Evolutionary conservation across 2,797 vertebrate genomes (phyloP), one percentile per base, ranked within the genome.

Genomic region (Phalloptychus januarius): DNA sequence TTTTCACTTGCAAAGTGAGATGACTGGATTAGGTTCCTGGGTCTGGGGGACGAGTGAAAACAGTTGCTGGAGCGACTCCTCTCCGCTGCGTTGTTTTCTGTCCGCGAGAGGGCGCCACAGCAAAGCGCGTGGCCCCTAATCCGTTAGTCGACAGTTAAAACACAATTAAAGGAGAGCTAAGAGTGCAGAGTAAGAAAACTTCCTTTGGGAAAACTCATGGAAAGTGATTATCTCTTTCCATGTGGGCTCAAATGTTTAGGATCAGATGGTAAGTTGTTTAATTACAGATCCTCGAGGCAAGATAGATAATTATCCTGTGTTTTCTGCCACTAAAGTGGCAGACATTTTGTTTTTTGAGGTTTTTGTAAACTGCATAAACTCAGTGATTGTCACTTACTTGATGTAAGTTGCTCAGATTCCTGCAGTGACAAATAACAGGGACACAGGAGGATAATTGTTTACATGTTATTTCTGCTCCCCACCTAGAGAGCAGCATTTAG

Each of bases 101-200:
- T 87, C 90, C 88, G 83, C 89, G 91, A 86, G 91, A 97, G 97
- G 97, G 97, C 72, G 95, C 95, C 75, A 96, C 95, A 89, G 95
- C 94, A 42, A 93, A 93, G 31, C 63, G 44, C 20, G 25, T 15
- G n/a, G 7, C 38, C 42, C 23, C 7, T 13, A 28, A 7, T 10
- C 2, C 25, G 25, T n/a, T 16, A 7, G 42, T 16, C 16, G 5
- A 11, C 46, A 13, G 11, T 46, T n/a, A 0, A 25, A 52, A 44
- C 28, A 1, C 40, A 36, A 48, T 36, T 50, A 8, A 31, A 67
- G 23, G 6, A 52, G 33, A 50, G 13, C 13, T 3, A 31, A 71
- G 33, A 18, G 2, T 8, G 13, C 46, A 38, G 69, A 46, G 40
- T 45, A 44, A 71, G 18, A 61, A 69, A 80, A 63, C 76, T n/a